These are phyloP conservation scores for Heliothis subflexa DNA, from an alignment of 1,140 invertebrate genomes.

Conservation along the genomic window DNA sequence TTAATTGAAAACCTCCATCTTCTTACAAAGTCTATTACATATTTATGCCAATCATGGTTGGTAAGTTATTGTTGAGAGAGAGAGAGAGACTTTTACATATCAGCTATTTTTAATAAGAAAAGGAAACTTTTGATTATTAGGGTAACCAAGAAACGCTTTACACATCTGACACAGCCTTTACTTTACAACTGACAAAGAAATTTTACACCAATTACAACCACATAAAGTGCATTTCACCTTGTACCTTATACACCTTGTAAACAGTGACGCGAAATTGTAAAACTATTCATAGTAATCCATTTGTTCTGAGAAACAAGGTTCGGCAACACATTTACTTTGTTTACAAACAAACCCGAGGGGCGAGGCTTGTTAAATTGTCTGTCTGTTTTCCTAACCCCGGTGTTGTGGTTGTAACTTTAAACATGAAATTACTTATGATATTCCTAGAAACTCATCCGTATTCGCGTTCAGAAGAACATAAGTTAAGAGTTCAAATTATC, in stretches of 20 bases:
- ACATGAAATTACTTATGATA: neutral
- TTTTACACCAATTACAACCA: neutral
- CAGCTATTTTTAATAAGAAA: too few relatives aligned
- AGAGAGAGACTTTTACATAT: too few relatives aligned
- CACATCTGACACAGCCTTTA: neutral
- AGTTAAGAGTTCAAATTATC: neutral
- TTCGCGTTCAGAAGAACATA: neutral
- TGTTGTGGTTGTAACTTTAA: neutral
- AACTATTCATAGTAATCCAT: conserved; percentile 43
- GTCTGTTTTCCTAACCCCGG: conserved; percentile 17
- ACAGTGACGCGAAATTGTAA: neutral
- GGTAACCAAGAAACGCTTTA: neutral
- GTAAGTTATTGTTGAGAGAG: too few relatives aligned
- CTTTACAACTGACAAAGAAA: neutral
- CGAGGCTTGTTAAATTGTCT: conserved; percentile 35
- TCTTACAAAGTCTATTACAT: too few relatives aligned
- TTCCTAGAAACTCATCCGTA: conserved; percentile 4
- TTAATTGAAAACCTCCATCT: too few relatives aligned
- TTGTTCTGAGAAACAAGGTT: conserved; percentile 30
- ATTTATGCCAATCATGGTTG: too few relatives aligned
- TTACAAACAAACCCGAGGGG: conserved; percentile 44
- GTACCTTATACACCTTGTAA: too few relatives aligned
- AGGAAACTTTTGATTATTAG: neutral
- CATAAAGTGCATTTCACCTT: neutral
- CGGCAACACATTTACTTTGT: conserved; percentile 49